A percentile compares a stretch with the other conserved stretches of the same genome.
Evolutionary conservation across 2,113 vertebrate species (phyloP).

Genomic region (Eclectus roratus): DNA sequence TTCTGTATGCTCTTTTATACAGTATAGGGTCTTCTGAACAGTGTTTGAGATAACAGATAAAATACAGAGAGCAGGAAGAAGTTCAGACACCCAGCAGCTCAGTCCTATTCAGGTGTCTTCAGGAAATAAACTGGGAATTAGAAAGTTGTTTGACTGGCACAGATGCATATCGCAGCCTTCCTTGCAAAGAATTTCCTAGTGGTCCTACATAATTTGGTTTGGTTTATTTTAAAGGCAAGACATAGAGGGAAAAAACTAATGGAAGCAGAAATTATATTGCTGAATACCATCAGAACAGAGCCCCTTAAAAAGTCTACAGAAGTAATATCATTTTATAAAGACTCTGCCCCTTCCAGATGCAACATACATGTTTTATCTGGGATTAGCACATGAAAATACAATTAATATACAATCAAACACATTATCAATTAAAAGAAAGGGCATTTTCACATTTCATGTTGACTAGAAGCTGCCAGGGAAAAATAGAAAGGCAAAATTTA

Average conservation of each 20-base stretch:
- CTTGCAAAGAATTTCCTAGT: background rate
- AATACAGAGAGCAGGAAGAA: background rate
- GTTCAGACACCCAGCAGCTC: background rate
- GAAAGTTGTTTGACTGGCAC: background rate
- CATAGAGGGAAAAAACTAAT: background rate
- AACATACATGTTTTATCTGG: background rate
- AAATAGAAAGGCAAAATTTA: rapidly evolving
- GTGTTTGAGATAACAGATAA: background rate
- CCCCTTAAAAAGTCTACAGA: background rate
- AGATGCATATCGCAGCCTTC: background rate
- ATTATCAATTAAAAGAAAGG: background rate
- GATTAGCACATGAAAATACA: background rate
- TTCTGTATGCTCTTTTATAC: background rate
- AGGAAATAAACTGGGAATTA: background rate
- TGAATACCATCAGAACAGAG: background rate
- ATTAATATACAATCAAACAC: background rate
- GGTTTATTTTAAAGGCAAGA: background rate
- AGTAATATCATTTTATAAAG: background rate
- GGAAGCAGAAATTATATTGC: background rate
- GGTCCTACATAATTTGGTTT: background rate
- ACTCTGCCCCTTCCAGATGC: background rate
- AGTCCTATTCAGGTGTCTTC: background rate
- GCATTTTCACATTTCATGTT: background rate
- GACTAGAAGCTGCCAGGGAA: background rate
- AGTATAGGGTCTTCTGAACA: background rate